A percentile compares a stretch with the other conserved stretches of the same genome.
These are phyloP conservation scores for Ataeniobius toweri DNA, from an alignment of 2,797 vertebrate species.

Conservation along the genomic window DNA sequence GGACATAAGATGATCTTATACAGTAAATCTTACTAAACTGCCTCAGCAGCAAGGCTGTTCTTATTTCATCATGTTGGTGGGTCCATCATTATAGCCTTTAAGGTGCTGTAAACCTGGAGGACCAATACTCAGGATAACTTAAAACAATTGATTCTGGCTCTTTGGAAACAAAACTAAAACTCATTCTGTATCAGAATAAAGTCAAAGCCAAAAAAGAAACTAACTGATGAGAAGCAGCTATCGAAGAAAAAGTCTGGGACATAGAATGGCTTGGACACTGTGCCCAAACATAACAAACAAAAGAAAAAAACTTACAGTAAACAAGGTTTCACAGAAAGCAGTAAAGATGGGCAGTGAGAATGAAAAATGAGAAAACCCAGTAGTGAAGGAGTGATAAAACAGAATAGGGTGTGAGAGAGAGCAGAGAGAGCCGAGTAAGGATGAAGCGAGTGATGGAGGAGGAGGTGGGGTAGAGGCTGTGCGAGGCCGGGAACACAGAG, in stretches of 20 bases:
- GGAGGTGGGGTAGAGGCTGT: conserved; percentile 37
- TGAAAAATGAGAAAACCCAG: conserved; percentile 31
- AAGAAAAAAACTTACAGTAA: neutral
- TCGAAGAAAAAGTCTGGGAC: conserved; percentile 1
- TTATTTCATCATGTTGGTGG: neutral
- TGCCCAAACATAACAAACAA: conserved; percentile 1
- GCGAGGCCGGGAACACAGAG: conserved; percentile 81
- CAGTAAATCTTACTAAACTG: neutral
- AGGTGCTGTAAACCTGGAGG: neutral
- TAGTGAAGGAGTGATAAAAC: conserved; percentile 49
- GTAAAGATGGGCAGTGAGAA: conserved; percentile 13
- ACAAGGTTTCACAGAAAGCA: conserved; percentile 11
- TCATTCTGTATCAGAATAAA: neutral
- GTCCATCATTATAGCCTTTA: neutral
- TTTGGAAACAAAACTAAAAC: neutral
- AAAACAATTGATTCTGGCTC: neutral
- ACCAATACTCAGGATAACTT: neutral
- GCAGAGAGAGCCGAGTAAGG: conserved; percentile 47
- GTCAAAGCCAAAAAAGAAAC: neutral
- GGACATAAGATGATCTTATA: neutral
- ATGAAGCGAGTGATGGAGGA: conserved; percentile 40
- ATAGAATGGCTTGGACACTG: neutral
- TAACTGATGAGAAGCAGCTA: conserved; percentile 21
- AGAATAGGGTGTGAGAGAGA: conserved; percentile 65
- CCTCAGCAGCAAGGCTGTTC: neutral